Percentiles rank a stretch among this genome's conserved stretches.
These are phyloP conservation scores for Leucopsar rothschildi DNA, from an alignment of 2,113 vertebrate species.

Conservation along the genomic window DNA sequence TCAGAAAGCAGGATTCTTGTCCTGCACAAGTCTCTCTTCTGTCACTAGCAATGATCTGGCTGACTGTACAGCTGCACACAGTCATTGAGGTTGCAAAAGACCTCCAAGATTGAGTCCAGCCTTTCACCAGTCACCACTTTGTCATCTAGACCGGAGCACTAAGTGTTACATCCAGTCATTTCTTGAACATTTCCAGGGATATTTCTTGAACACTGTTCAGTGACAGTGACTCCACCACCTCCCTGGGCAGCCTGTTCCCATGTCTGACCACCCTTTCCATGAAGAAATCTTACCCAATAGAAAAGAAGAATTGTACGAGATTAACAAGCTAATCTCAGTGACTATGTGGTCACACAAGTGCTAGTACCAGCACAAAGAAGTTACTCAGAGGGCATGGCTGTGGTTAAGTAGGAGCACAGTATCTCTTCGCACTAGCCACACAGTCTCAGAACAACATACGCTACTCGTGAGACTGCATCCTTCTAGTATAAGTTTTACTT, in stretches of 20 bases:
- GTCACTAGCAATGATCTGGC: background rate
- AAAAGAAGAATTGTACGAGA: background rate
- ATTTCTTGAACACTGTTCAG: background rate
- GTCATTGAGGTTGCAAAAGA: background rate
- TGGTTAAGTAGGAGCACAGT: background rate
- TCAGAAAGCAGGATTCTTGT: background rate
- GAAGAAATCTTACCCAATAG: background rate
- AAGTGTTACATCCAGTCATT: background rate
- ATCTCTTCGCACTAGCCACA: background rate
- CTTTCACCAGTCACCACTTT: background rate
- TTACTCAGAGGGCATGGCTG: background rate
- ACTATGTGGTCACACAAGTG: background rate
- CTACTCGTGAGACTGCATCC: fast-evolving
- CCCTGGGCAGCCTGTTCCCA: background rate
- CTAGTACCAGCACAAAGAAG: background rate
- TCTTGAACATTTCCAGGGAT: background rate
- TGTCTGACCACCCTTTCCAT: background rate
- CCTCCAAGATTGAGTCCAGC: background rate
- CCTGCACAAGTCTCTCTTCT: background rate
- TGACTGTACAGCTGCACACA: background rate
- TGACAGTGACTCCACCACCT: background rate
- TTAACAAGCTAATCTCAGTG: background rate
- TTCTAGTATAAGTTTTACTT: background rate
- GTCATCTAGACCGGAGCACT: background rate
- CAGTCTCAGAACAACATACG: background rate